Evolutionary conservation across 1,140 invertebrate species (phyloP).

Genomic region (Cydia amplana): DNA sequence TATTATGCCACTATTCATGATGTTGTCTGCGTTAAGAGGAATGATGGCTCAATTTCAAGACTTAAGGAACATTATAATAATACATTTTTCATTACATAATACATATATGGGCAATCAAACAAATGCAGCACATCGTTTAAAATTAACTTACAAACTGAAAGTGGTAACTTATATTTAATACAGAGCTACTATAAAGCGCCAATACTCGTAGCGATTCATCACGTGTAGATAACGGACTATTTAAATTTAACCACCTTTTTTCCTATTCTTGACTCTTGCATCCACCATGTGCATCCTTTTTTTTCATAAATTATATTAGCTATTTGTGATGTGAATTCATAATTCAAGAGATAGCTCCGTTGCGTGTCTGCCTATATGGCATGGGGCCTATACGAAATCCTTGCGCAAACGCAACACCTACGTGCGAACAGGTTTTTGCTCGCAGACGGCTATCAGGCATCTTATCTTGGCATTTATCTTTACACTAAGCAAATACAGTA

Average conservation of each 20-base stretch:
- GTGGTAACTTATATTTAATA: no score
- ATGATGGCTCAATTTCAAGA: background rate
- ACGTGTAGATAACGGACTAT: no score
- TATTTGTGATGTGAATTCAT: background rate
- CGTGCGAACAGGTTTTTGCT: conserved; percentile 10
- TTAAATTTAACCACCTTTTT: no score
- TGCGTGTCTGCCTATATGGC: background rate
- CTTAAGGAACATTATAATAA: background rate
- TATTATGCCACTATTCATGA: conserved; percentile 4
- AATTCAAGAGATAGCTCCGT: background rate
- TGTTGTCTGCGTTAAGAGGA: background rate
- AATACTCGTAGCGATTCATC: no score
- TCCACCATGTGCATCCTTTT: no score
- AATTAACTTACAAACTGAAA: no score
- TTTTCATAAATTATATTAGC: no score
- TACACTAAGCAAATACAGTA: background rate
- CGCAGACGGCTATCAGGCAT: background rate
- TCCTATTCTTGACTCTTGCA: no score
- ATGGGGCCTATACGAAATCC: background rate
- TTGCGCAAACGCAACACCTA: conserved; percentile 9
- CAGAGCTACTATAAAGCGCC: no score
- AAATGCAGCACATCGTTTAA: no score
- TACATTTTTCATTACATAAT: no score
- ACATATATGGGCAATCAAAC: no score
- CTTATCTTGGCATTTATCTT: background rate